A percentile compares a stretch with the other conserved stretches of the same genome.
These are phyloP conservation scores for Julus scandinavius DNA, from an alignment of 2,888 invertebrate species.

Conservation along the genomic window DNA sequence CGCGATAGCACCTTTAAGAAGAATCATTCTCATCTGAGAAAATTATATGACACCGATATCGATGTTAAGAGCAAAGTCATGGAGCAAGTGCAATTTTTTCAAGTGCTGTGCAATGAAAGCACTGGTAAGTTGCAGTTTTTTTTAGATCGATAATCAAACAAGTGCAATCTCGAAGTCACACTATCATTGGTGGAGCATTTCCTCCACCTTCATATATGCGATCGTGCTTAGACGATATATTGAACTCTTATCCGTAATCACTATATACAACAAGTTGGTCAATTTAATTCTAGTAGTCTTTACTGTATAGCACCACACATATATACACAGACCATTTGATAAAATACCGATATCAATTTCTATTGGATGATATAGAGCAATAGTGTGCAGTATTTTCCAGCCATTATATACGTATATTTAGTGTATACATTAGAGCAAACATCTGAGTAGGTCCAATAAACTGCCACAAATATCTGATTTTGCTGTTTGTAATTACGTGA, in stretches of 20 bases:
- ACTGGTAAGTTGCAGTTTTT: not conserved
- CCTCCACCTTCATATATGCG: not conserved
- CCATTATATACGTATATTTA: no score
- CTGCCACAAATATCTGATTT: not conserved
- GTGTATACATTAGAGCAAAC: no score
- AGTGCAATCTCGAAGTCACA: not conserved
- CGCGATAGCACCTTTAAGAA: slow-evolving; percentile 39
- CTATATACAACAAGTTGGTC: no score
- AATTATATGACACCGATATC: slow-evolving; percentile 53
- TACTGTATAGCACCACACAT: not conserved
- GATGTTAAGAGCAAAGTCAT: slow-evolving; percentile 50
- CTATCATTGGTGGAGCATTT: not conserved
- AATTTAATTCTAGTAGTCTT: no score
- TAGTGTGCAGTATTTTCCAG: no score
- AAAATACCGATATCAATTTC: not conserved
- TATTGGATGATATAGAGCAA: no score
- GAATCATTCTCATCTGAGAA: slow-evolving; percentile 30
- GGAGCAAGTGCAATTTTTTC: slow-evolving; percentile 48
- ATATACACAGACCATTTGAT: not conserved
- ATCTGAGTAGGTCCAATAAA: not conserved
- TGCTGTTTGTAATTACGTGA: not conserved
- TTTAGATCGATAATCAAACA: not conserved
- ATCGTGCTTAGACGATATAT: not conserved
- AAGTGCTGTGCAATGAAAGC: slow-evolving; percentile 48
- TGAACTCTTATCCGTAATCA: no score